A percentile compares a stretch with the other conserved stretches of the same genome.
phyloP scores from a whole-genome alignment of 2,113 vertebrate genomes.

The Limnothrissa miodon region DNA sequence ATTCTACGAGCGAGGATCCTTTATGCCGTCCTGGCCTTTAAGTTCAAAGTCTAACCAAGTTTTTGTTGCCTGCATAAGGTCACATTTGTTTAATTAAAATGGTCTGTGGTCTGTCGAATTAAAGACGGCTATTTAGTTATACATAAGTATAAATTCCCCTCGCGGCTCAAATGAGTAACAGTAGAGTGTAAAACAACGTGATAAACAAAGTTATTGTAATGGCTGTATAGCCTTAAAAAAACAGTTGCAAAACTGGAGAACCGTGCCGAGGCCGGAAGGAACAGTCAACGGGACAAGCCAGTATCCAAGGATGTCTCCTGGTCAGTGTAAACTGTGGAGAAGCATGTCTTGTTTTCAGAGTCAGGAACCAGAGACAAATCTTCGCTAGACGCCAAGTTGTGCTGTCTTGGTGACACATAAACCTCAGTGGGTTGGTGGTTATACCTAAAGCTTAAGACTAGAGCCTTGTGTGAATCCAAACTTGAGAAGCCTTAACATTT shows the following conservation, averaged over 20 bases:
- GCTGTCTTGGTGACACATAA: not conserved
- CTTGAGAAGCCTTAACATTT: not conserved
- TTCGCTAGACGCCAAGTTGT: no score
- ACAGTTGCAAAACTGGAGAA: not conserved
- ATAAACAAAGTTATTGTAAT: not conserved
- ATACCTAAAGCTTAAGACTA: not conserved
- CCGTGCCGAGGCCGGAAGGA: not conserved
- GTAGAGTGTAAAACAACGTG: no score
- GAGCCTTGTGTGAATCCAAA: not conserved
- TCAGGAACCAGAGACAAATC: no score
- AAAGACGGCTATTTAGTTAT: not conserved
- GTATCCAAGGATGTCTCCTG: slow-evolving; percentile 7
- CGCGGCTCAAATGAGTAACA: not conserved
- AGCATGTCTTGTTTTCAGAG: no score
- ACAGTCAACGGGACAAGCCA: not conserved
- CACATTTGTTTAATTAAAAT: no score
- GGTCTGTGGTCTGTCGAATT: not conserved
- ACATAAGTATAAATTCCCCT: not conserved
- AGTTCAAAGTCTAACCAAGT: not conserved
- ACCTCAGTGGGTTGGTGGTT: not conserved
- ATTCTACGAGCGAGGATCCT: not conserved
- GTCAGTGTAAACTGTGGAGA: not conserved
- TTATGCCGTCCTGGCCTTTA: not conserved
- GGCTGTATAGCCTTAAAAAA: no score
- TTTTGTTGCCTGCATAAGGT: no score